These are phyloP conservation scores for Archaeoteleia sp. DNA, from an alignment of 2,888 invertebrate genomes.

Conservation along the genomic window DNA sequence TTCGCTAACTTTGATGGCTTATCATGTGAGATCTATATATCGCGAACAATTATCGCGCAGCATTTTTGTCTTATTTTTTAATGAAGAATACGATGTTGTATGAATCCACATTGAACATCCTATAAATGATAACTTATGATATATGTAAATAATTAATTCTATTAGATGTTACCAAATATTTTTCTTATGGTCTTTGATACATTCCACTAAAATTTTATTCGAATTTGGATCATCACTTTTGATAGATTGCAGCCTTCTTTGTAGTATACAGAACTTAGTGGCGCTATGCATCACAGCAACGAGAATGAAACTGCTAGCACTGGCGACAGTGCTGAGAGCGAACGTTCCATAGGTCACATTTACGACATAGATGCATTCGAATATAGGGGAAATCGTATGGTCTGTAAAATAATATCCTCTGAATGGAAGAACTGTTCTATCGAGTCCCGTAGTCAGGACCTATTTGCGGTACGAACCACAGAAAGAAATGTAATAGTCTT, in stretches of 20 bases:
- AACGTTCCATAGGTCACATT: slow-evolving; percentile 56
- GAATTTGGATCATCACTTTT: slow-evolving; percentile 45
- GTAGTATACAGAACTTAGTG: slow-evolving; percentile 63
- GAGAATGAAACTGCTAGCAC: slow-evolving; percentile 63
- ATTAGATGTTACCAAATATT: too few relatives aligned
- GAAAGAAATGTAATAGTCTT: too few relatives aligned
- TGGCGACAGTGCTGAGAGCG: slow-evolving; percentile 57
- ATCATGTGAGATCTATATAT: too few relatives aligned
- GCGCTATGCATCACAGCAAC: slow-evolving; percentile 64
- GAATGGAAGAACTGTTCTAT: slow-evolving; percentile 58
- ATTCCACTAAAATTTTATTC: not conserved
- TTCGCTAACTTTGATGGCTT: too few relatives aligned
- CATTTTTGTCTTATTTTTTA: too few relatives aligned
- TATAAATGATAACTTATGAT: too few relatives aligned
- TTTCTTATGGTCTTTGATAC: too few relatives aligned
- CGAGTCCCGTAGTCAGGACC: not conserved
- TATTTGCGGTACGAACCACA: not conserved
- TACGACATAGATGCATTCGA: slow-evolving; percentile 55
- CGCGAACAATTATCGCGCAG: too few relatives aligned
- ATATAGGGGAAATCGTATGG: slow-evolving; percentile 58
- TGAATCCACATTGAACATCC: too few relatives aligned
- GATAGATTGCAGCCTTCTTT: slow-evolving; percentile 55
- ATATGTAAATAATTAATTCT: too few relatives aligned
- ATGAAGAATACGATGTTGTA: too few relatives aligned
- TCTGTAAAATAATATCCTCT: slow-evolving; percentile 62